These are phyloP conservation scores for Cheirogaleus major DNA, from an alignment of 2,797 vertebrate genomes.

Conservation along the genomic window DNA sequence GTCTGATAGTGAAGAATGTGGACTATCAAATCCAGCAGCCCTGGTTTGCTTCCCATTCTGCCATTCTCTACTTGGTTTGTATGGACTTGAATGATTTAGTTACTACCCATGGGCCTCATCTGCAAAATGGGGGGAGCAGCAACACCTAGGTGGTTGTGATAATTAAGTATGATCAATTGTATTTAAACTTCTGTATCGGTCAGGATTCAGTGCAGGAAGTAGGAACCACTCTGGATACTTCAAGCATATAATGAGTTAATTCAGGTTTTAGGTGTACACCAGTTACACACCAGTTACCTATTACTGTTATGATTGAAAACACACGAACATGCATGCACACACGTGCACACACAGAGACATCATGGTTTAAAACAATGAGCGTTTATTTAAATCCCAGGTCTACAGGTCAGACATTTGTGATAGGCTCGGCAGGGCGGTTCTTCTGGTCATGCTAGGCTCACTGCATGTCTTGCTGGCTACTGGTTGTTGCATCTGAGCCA, in stretches of 20 bases:
- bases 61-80: no score
- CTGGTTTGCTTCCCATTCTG: neutral
- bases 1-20: neutral
- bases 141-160: neutral
- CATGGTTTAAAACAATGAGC: neutral
- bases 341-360: neutral
- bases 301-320: neutral
- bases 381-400: neutral
- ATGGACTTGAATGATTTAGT: no score
- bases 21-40: neutral
- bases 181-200: neutral
- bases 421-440: no score
- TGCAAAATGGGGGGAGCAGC: neutral
- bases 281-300: neutral
- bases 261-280: neutral
- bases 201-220: neutral
- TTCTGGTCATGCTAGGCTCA: neutral
- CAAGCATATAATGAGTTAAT: neutral
- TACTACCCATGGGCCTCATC: no score
- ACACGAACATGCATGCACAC: no score
- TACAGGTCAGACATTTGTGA: neutral
- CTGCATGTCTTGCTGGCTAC: neutral
- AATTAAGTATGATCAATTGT: neutral
- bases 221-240: neutral
- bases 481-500: neutral